These are phyloP conservation scores for Furcifer pardalis DNA, from an alignment of 2,797 vertebrate species.

Conservation along the genomic window DNA sequence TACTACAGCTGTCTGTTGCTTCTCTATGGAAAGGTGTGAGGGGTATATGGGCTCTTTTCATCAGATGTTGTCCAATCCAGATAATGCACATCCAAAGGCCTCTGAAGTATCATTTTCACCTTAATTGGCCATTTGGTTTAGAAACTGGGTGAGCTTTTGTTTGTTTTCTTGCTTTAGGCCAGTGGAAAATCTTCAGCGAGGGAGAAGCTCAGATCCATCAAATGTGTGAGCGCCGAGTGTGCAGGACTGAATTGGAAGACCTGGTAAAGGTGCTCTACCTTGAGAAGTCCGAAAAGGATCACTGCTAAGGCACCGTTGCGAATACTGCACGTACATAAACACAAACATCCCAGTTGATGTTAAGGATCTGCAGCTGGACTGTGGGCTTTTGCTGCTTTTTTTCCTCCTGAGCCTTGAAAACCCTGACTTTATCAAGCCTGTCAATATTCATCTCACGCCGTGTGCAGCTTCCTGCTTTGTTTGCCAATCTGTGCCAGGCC, in stretches of 20 bases:
- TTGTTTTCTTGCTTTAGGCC: conserved; percentile 67
- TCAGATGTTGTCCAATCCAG: too few species aligned
- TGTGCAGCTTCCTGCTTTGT: conserved; percentile 76
- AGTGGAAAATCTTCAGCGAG: conserved; percentile 85
- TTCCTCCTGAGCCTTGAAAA: conserved; percentile 75
- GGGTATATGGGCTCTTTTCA: too few species aligned
- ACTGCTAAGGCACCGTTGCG: conserved; percentile 76
- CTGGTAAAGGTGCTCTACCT: conserved; percentile 83
- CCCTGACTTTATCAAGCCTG: conserved; percentile 71
- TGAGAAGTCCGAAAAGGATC: conserved; percentile 80
- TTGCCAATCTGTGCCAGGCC: conserved; percentile 72
- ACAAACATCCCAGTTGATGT: conserved; percentile 58
- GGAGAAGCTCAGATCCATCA: conserved; percentile 83
- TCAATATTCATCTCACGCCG: conserved; percentile 76
- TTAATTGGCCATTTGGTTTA: conserved; percentile 37
- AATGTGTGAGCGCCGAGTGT: conserved; percentile 80
- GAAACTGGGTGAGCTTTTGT: not conserved
- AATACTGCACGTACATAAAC: too few species aligned
- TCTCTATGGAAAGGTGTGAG: too few species aligned
- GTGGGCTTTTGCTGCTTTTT: conserved; percentile 77
- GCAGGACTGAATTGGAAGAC: conserved; percentile 83
- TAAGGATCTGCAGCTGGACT: conserved; percentile 80
- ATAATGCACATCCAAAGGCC: conserved; percentile 42
- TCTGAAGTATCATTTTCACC: conserved; percentile 14
- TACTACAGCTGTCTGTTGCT: too few species aligned